Percentiles rank a stretch among this genome's conserved stretches.
These are phyloP conservation scores for Acrobeloides nanus DNA, from an alignment of 2,888 invertebrate species.

Conservation along the genomic window DNA sequence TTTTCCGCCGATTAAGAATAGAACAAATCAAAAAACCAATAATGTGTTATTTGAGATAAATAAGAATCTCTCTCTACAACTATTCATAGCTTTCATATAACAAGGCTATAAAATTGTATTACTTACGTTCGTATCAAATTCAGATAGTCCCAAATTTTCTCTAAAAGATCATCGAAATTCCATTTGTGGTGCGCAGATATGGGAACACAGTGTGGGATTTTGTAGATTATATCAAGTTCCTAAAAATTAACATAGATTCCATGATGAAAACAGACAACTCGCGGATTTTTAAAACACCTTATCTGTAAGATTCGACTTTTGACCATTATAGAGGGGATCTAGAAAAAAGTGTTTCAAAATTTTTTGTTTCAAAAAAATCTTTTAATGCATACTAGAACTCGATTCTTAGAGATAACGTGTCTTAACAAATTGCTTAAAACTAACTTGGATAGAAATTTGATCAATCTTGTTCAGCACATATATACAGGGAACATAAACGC, in stretches of 20 bases:
- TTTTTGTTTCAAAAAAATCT: no score
- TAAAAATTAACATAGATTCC: no score
- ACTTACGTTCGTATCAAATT: conserved; percentile 81
- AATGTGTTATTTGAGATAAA: conserved; percentile 17
- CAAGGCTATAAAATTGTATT: not conserved
- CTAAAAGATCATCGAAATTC: conserved; percentile 86
- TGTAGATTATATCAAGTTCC: conserved; percentile 92
- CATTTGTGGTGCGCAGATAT: conserved; percentile 96
- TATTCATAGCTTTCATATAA: not conserved
- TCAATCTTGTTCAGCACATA: conserved; percentile 97
- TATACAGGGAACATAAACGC: conserved; percentile 91
- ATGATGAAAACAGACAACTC: no score
- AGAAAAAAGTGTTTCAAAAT: no score
- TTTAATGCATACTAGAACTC: no score
- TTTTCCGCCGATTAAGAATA: not conserved
- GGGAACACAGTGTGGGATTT: conserved; percentile 98
- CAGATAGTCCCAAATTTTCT: conserved; percentile 94
- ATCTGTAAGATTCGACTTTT: no score
- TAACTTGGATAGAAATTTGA: conserved; percentile 62
- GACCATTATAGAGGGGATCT: no score
- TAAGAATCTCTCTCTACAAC: not conserved
- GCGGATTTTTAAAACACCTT: no score
- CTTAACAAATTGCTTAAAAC: no score
- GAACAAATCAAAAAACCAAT: not conserved
- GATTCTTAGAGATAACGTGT: no score